Conservation (phyloP, 2,888 invertebrate species). For the Norana najaformis region DNA sequence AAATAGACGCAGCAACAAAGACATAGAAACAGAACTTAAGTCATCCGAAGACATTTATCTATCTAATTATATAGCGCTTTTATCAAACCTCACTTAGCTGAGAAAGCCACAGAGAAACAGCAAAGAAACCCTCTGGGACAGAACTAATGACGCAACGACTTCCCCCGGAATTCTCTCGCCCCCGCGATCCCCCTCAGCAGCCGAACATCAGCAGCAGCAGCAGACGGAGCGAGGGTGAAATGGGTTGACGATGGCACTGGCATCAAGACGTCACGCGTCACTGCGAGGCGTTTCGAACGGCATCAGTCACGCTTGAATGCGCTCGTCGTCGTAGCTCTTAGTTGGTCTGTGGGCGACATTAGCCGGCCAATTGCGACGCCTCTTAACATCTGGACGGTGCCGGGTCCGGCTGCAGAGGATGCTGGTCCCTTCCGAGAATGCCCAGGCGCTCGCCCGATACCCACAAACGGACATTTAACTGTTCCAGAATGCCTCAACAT, state of each 20-base stretch:
- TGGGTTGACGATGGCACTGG: not conserved
- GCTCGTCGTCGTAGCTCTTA: not conserved
- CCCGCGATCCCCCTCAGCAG: not conserved
- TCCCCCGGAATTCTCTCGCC: not conserved
- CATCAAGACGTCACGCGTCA: not conserved
- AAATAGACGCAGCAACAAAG: not conserved
- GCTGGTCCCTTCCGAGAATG: too few species aligned
- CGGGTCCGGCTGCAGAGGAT: not conserved
- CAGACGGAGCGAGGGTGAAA: slow-evolving; percentile 4
- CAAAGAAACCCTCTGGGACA: not conserved
- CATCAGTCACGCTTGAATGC: not conserved
- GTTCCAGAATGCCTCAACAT: not conserved
- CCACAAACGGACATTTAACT: not conserved
- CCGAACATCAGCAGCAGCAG: not conserved
- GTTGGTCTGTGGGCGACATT: not conserved
- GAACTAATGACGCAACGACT: not conserved
- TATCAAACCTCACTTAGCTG: not conserved
- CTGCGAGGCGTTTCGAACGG: not conserved
- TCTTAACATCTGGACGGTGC: not conserved
- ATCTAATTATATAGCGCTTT: too few species aligned
- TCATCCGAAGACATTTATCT: too few species aligned
- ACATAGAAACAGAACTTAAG: too few species aligned
- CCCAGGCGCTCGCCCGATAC: not conserved
- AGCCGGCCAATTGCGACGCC: slow-evolving; percentile 3
- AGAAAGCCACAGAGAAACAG: not conserved